A percentile compares a stretch with the other conserved stretches of the same genome.
phyloP scores from a whole-genome alignment of 1,140 invertebrate species.

The Hylaeus volcanicus region DNA sequence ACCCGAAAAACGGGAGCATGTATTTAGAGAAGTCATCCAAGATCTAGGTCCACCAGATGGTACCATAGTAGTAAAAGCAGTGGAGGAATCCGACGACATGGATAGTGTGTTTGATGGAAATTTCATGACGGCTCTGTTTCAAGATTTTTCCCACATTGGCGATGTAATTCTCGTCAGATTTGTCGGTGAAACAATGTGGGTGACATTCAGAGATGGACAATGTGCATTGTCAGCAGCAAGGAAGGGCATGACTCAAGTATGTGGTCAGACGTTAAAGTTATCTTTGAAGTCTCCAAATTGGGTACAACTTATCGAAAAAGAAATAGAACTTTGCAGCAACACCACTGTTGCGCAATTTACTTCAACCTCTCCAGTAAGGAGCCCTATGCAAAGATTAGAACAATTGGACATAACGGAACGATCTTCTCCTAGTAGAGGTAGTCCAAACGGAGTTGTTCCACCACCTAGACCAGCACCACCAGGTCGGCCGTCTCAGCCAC shows the following conservation, averaged over 20 bases:
- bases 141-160: constrained; percentile 88
- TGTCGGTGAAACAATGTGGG: constrained; percentile 92
- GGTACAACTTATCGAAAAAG: constrained; percentile 89
- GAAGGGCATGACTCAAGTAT: constrained; percentile 83
- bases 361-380: constrained; percentile 70
- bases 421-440: constrained; percentile 62
- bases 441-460: constrained; percentile 61
- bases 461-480: constrained; percentile 80
- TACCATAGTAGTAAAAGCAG: constrained; percentile 89
- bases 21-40: constrained; percentile 92
- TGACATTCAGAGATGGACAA: constrained; percentile 93
- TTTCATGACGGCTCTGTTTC: constrained; percentile 86
- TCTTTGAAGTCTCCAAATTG: constrained; percentile 92
- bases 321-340: constrained; percentile 90
- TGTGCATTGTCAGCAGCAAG: constrained; percentile 88
- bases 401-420: constrained; percentile 71
- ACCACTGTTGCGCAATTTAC: constrained; percentile 89
- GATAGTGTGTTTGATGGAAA: constrained; percentile 84
- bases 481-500: constrained; percentile 82
- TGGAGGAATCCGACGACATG: constrained; percentile 75
- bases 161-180: constrained; percentile 95
- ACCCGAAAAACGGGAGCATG: constrained; percentile 85
- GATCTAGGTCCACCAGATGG: constrained; percentile 96
- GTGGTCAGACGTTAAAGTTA: constrained; percentile 86
- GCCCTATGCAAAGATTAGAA: constrained; percentile 73